These are phyloP conservation scores for Arnoldichthys spilopterus DNA, from an alignment of 2,797 vertebrate species.

Conservation along the genomic window DNA sequence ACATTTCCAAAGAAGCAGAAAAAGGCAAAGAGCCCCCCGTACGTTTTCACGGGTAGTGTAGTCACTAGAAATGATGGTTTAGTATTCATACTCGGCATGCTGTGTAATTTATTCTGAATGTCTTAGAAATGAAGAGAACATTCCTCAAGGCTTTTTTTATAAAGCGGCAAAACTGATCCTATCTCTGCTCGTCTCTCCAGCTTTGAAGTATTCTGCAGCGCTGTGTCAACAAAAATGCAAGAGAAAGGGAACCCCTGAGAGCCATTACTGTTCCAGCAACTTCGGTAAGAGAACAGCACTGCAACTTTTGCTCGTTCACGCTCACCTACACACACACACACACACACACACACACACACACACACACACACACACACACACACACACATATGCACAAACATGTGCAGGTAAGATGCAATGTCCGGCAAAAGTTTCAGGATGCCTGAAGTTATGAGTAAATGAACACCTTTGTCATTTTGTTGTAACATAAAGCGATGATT, in stretches of 20 bases:
- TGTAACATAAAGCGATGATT: neutral
- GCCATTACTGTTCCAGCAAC: conserved; percentile 94
- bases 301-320: conserved; percentile 16
- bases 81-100: neutral
- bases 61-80: neutral
- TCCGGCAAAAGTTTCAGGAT: neutral
- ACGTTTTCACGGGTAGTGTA: neutral
- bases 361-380: neutral
- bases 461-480: neutral
- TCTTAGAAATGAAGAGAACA: neutral
- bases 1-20: neutral
- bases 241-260: conserved; percentile 87
- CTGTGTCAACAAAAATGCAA: conserved; percentile 95
- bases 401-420: neutral
- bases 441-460: neutral
- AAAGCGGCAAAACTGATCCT: neutral
- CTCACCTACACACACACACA: neutral
- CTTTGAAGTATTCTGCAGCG: conserved; percentile 88
- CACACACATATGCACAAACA: neutral
- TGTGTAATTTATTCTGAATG: neutral
- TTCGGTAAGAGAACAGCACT: conserved; percentile 83
- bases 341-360: neutral
- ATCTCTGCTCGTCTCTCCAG: conserved; percentile 67
- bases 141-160: conserved; percentile 23
- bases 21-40: neutral